Percentiles rank a stretch among this genome's conserved stretches.
phyloP scores from a whole-genome alignment of 1,140 invertebrate genomes.

The Nymphalis io region DNA sequence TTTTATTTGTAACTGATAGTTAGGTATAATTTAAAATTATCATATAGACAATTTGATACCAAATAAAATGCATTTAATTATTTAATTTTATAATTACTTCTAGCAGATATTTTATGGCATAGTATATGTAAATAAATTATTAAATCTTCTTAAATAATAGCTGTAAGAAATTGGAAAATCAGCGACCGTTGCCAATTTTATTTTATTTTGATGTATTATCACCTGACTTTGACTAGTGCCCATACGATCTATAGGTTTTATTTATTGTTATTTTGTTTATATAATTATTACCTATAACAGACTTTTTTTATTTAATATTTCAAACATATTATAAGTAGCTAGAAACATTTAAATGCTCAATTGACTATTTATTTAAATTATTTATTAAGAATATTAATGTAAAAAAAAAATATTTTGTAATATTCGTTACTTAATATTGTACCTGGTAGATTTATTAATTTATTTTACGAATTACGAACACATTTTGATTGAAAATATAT shows the following conservation, averaged over 20 bases:
- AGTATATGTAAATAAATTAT: background rate
- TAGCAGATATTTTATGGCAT: background rate
- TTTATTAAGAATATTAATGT: background rate
- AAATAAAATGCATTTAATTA: slow-evolving; percentile 45
- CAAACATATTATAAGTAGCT: too few species aligned
- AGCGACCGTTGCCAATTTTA: background rate
- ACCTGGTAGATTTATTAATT: slow-evolving; percentile 45
- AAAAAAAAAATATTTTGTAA: background rate
- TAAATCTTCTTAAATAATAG: too few species aligned
- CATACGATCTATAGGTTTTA: background rate
- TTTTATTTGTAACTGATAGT: slow-evolving; percentile 8
- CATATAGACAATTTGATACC: slow-evolving; percentile 29
- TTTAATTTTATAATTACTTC: background rate
- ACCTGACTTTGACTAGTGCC: background rate
- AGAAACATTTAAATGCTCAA: background rate
- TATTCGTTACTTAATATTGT: slow-evolving; percentile 25
- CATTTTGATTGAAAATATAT: slow-evolving; percentile 22
- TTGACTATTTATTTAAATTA: background rate
- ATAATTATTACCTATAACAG: background rate
- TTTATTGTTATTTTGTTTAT: background rate
- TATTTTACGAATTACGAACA: slow-evolving; percentile 14
- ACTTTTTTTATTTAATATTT: background rate
- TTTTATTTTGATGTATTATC: background rate
- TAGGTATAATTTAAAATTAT: slow-evolving; percentile 11
- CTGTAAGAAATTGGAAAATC: too few species aligned